Evolutionary conservation across 2,888 invertebrate species (phyloP), one percentile per base, ranked within the genome.

Genomic region (Pasiphila rectangulata): DNA sequence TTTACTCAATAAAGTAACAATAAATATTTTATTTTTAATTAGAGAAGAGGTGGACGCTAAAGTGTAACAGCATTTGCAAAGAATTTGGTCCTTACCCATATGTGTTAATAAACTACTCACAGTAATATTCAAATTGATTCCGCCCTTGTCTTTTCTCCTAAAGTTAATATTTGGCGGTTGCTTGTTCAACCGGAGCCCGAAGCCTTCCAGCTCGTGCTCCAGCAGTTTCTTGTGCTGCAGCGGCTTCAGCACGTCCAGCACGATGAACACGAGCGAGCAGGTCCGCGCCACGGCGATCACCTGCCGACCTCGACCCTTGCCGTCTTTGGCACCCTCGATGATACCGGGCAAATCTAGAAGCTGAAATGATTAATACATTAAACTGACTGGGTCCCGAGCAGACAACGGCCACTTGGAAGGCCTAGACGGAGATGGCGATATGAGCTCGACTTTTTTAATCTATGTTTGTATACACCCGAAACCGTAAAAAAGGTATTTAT

Each of bases 281-380:
- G 99, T 99, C 43, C 99, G 91, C 0, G 99, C 99, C 0, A 99
- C 99, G 0, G 99, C 99, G 66, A 99, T 99, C 2, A 99, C 99
- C 83, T 99, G 99, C 53, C 98, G 92, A 90, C 99, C 99, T 80
- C 99, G 90, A 90, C 99, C 99, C 80, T 99, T 99, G 55, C 99
- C 99, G 76, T 99, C 99, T 75, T 99, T 99, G 0, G 99, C 99
- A 54, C 99, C 99, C 89, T 99, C 99, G 64, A 99, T 99, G 79
- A 99, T 99, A 87, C 99, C 99, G 52, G 99, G 99, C 67, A 99
- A 92, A 92, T 99, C 99, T 5, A 99, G 91, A 46, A 99, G 87
- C 95, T 99, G 10, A n/a, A 43, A 52, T 15, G 20, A n/a, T n/a
- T n/a, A n/a, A n/a, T n/a, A n/a, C n/a, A n/a, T n/a, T n/a, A n/a